These are phyloP conservation scores for Ichneumoninae sp. DNA, from an alignment of 2,888 invertebrate species.

Conservation along the genomic window DNA sequence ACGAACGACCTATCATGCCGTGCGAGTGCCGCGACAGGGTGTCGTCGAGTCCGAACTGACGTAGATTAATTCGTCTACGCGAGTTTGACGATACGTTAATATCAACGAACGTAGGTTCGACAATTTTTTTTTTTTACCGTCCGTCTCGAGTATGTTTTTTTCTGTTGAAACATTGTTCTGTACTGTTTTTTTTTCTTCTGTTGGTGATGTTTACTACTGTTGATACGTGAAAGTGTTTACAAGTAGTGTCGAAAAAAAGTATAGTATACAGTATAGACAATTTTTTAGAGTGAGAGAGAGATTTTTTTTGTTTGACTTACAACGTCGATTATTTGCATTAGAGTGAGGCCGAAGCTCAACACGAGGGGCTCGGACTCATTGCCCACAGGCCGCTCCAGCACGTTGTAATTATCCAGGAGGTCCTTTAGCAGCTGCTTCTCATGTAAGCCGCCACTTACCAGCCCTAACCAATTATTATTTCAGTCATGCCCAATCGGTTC, in stretches of 20 bases:
- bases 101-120: background rate
- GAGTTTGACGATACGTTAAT: background rate
- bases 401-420: conserved; percentile 96
- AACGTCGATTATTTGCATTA: conserved; percentile 99
- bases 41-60: background rate
- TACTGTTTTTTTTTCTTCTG: background rate
- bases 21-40: conserved; percentile 9
- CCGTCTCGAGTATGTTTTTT: conserved; percentile 1
- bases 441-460: conserved; percentile 93
- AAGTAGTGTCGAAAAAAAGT: conserved; percentile 49
- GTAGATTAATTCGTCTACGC: background rate
- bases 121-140: conserved; percentile 10
- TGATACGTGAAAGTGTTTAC: conserved; percentile 30
- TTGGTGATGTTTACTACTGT: conserved; percentile 29
- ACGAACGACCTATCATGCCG: conserved; percentile 4
- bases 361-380: conserved; percentile 98
- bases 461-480: conserved; percentile 82
- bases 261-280: conserved; percentile 61
- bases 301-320: conserved; percentile 87
- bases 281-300: conserved; percentile 67
- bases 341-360: conserved; percentile 97
- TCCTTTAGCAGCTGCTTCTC: conserved; percentile 96
- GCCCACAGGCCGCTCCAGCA: conserved; percentile 96
- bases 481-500: conserved; percentile 73
- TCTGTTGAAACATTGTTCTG: conserved; percentile 8